Evolutionary conservation across 2,113 vertebrate species (phyloP), one percentile per base, ranked within the genome.

Genomic region (Istiophorus platypterus): DNA sequence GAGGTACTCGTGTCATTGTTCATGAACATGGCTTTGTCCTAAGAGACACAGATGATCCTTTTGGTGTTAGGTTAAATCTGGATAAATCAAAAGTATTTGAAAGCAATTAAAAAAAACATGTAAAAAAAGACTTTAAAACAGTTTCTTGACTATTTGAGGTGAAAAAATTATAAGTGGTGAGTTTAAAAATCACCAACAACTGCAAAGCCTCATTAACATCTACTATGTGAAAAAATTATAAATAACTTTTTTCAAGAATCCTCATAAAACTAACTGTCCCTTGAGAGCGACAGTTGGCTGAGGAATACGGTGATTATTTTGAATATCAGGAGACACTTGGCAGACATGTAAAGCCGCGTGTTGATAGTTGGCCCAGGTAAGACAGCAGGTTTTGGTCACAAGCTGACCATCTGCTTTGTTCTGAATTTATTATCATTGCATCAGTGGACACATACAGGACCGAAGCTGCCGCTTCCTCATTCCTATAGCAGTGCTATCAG

Each of bases 401-500:
- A 76, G 76, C 85, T 82, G 84, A 85, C 93, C 90, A 93, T 94
- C 93, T 93, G 93, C 56, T 92, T 88, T 80, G 42, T 63, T 84
- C 68, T 64, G 24, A 57, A 82, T 82, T 85, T 80, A 85, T 90
- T 80, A 89, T 77, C 27, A n/a, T 4, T 76, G 85, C 68, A 81
- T 76, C 72, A 68, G 15, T 14, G 52, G 54, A 78, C 69, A 79
- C 27, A n/a, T 78, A 63, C 68, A 73, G 59, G 22, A 15, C 73
- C 27, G 37, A 78, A 72, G 49, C 78, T 54, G 64, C 73, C 87
- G 42, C 58, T 70, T 59, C 58, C 58, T 80, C 62, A 58, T 59
- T 51, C 5, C 42, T 49, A 54, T 29, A 72, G 37, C 71, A 75
- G 34, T 0, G 51, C 0, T 20, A 47, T 75, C 18, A 66, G 39